These are phyloP conservation scores for Drosophila niveifrons DNA, from an alignment of 2,888 invertebrate species.

Conservation along the genomic window DNA sequence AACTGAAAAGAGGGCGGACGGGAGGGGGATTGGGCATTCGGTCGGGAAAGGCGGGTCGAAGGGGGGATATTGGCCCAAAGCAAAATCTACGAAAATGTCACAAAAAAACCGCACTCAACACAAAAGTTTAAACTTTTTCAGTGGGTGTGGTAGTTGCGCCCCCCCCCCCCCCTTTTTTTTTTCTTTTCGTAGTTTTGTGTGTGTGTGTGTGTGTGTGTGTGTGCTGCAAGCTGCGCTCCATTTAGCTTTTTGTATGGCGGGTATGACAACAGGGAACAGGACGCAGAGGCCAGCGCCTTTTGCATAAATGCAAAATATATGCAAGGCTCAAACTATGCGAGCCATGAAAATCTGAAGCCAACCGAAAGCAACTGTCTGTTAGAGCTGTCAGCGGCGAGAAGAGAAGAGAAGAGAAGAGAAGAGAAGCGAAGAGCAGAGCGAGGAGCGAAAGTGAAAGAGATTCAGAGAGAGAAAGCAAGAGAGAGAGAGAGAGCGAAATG, in stretches of 20 bases:
- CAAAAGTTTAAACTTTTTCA: constrained; percentile 68
- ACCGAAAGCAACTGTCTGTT: constrained; percentile 51
- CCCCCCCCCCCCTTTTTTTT: no score
- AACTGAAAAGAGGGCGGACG: neutral
- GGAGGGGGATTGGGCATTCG: constrained; percentile 2
- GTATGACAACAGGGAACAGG: constrained; percentile 2
- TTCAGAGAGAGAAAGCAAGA: neutral
- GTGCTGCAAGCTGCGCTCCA: constrained; percentile 59
- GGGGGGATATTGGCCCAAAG: constrained; percentile 30
- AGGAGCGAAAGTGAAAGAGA: neutral
- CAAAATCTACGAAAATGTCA: constrained; percentile 70
- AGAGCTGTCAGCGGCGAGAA: constrained; percentile 17
- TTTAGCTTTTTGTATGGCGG: constrained; percentile 54
- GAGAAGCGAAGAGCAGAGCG: neutral
- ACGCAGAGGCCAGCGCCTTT: constrained; percentile 38
- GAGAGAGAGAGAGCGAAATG: neutral
- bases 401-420: no score
- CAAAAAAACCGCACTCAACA: constrained; percentile 67
- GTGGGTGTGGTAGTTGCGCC: constrained; percentile 51
- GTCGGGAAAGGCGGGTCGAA: constrained; percentile 20
- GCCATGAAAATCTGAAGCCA: constrained; percentile 55
- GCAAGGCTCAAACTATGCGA: constrained; percentile 66
- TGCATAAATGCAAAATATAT: constrained; percentile 75
- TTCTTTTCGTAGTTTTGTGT: neutral
- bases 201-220: neutral